Base-by-base conservation (phyloP, 2,113 vertebrate genomes). In the Perca schrenkii region DNA sequence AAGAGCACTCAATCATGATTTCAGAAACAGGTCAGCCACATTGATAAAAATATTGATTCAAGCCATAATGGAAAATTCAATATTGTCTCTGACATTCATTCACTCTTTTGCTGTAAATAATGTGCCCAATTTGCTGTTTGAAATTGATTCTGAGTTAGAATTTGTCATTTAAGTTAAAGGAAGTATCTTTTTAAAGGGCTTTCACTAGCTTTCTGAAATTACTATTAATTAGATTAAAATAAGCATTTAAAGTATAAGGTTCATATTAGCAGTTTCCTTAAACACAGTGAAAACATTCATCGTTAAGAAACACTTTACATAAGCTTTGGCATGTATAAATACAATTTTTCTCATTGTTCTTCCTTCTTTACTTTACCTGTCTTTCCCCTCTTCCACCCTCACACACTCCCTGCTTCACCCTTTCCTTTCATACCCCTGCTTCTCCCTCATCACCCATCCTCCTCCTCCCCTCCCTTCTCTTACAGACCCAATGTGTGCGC, bases 401-500 rank as follows among this genome's bases (percentile, higher is more conserved):
- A 4, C 4, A 4, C 34, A 1, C 49, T 22, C 34, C 21, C 21
- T 34, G 17, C 22, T 34, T 31, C 10, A 46, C 49, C 49, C 22
- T 58, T 21, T 6, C 8, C 31, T 28, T 31, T 31, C 54, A 22
- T 17, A 21, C 67, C 19, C 3, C 4, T 53, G 16, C 16, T 31
- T 56, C 69, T 64, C 47, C 16, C 14, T 61, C 43, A 15, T 54
- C 54, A 15, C 34, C 57, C 31, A 14, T 4, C 25, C 8, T 22
- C 63, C 46, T 15, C 7, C 5, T 36, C 49, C 43, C 7, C 28
- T 60, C 11, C 36, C 25, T 17, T 10, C 47, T 57, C 67, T 67
- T 74, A 12, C 90, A 99, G 98, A 22, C 97, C 97, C 83, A 98
- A 99, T 12, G 94, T 98, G 80, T 99, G 98, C 25, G 98, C 98